A percentile compares a stretch with the other conserved stretches of the same genome.
phyloP scores from a whole-genome alignment of 1,140 invertebrate genomes.

The Drosophila ohnishii region DNA sequence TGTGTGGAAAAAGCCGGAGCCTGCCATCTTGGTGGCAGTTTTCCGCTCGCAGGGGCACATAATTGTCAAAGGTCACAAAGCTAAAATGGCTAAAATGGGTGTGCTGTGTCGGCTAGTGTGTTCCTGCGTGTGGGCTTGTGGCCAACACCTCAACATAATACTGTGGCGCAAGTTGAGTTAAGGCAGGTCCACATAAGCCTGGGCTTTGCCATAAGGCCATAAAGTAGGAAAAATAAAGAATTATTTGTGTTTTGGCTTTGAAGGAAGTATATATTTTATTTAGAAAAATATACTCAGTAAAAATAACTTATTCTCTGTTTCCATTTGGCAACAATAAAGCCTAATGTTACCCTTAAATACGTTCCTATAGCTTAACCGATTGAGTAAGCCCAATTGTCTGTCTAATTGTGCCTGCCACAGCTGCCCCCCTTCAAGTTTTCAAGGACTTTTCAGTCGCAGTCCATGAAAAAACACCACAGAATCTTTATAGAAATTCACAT shows the following conservation, averaged over 20 bases:
- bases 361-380: slow-evolving; percentile 25
- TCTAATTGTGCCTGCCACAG: slow-evolving; percentile 50
- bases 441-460: slow-evolving; percentile 33
- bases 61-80: slow-evolving; percentile 61
- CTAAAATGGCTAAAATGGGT: slow-evolving; percentile 9
- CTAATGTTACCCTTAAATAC: slow-evolving; percentile 35
- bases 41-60: slow-evolving; percentile 59
- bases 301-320: slow-evolving; percentile 2
- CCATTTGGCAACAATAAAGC: slow-evolving; percentile 29
- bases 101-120: slow-evolving; percentile 15
- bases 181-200: slow-evolving; percentile 7
- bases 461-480: slow-evolving; percentile 39
- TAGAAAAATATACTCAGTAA: background rate
- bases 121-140: slow-evolving; percentile 21
- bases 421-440: slow-evolving; percentile 51
- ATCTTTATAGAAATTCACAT: slow-evolving; percentile 34
- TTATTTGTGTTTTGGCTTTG: background rate
- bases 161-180: slow-evolving; percentile 4
- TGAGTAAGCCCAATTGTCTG: slow-evolving; percentile 40
- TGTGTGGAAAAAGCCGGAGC: slow-evolving; percentile 5
- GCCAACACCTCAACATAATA: slow-evolving; percentile 41
- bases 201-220: background rate
- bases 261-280: background rate
- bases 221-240: background rate
- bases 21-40: slow-evolving; percentile 30